phyloP scores from a whole-genome alignment of 2,797 vertebrate species.

The Pseudochirops cupreus region DNA sequence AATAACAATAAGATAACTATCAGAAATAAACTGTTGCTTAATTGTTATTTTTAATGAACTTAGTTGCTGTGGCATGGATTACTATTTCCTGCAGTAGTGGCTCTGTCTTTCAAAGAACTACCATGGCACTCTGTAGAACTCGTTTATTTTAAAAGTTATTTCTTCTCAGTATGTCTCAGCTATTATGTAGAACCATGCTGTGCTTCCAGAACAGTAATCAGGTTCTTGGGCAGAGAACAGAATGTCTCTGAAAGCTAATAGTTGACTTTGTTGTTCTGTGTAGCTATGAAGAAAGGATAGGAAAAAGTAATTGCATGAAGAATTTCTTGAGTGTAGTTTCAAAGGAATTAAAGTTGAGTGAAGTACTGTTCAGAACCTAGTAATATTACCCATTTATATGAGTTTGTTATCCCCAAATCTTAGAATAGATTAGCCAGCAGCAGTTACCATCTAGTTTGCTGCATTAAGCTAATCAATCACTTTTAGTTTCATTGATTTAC shows the following conservation, averaged over 20 bases:
- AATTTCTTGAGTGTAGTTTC: constrained; percentile 9
- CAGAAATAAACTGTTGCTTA: constrained; percentile 24
- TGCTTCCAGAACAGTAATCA: background rate
- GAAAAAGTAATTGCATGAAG: background rate
- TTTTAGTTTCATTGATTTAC: background rate
- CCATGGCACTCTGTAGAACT: constrained; percentile 3
- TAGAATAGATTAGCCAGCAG: background rate
- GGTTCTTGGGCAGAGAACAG: constrained; percentile 8
- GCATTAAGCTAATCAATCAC: background rate
- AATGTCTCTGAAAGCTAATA: constrained; percentile 11
- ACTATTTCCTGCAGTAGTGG: background rate
- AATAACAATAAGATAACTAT: background rate
- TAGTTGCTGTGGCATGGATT: background rate
- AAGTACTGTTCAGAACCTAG: background rate
- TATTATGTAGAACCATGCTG: constrained; percentile 7
- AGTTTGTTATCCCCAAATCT: background rate
- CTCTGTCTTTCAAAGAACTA: background rate
- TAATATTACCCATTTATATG: background rate
- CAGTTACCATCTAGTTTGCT: background rate
- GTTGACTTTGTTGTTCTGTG: background rate
- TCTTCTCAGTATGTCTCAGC: constrained; percentile 17
- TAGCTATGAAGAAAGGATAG: background rate
- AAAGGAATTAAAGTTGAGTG: background rate
- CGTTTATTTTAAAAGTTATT: constrained; percentile 41
- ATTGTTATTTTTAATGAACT: background rate